Evolutionary conservation across 1,140 invertebrate genomes (phyloP).

Genomic region (Conopomorpha cramerella): DNA sequence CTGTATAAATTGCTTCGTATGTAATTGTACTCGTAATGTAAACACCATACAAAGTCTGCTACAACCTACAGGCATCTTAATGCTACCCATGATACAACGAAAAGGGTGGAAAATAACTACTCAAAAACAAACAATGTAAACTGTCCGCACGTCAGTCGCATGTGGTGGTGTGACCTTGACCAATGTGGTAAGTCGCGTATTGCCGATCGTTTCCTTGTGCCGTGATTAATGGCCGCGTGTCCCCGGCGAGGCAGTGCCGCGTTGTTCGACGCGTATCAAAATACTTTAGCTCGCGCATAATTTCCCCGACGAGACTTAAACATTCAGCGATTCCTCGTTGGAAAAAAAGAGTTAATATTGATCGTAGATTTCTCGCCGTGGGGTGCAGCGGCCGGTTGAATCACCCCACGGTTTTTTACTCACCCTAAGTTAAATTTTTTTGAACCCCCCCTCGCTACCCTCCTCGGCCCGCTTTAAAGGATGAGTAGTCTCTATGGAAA

Average conservation of each 20-base stretch:
- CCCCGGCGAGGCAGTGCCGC: not conserved
- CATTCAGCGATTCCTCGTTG: constrained; percentile 50
- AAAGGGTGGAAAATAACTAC: too few species aligned
- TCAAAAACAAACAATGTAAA: constrained; percentile 7
- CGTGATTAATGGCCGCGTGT: constrained; percentile 22
- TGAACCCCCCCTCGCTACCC: constrained; percentile 43
- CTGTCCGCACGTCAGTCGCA: constrained; percentile 24
- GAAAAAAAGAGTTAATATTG: constrained; percentile 65
- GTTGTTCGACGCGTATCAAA: constrained; percentile 8
- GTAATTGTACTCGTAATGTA: too few species aligned
- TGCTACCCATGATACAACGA: too few species aligned
- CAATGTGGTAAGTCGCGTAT: constrained; percentile 20
- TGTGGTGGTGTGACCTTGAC: constrained; percentile 28
- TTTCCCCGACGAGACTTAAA: constrained; percentile 30
- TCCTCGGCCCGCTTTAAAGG: constrained; percentile 56
- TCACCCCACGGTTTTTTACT: constrained; percentile 62
- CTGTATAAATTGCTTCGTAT: too few species aligned
- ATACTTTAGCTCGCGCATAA: constrained; percentile 17
- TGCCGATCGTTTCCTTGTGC: constrained; percentile 6
- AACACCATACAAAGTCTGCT: too few species aligned
- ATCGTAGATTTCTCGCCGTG: constrained; percentile 60
- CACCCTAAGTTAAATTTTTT: constrained; percentile 63
- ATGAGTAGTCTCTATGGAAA: constrained; percentile 65
- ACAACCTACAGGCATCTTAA: too few species aligned
- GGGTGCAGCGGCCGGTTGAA: constrained; percentile 58